A percentile compares a stretch with the other conserved stretches of the same genome.
Conservation (phyloP, 2,113 vertebrate genomes). For the Passer montanus region DNA sequence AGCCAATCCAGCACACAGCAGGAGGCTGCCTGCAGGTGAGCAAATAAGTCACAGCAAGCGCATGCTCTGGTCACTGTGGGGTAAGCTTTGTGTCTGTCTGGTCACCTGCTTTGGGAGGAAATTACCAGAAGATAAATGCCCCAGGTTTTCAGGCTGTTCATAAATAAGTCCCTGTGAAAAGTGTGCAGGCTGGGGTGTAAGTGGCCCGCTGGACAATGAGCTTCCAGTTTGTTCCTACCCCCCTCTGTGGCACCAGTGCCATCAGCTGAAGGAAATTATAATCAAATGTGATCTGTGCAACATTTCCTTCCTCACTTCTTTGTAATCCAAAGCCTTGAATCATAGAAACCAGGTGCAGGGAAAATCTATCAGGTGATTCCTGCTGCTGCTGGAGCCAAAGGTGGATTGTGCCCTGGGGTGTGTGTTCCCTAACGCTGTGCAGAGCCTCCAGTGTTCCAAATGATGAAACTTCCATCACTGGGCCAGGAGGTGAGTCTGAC, state of each 20-base stretch:
- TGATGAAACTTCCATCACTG: background rate
- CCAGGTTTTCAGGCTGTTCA: background rate
- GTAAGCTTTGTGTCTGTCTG: background rate
- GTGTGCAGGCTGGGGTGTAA: accelerated
- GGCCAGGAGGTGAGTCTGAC: background rate
- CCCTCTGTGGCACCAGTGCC: background rate
- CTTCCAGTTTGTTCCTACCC: background rate
- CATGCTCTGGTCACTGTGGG: background rate
- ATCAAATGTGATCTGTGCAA: background rate
- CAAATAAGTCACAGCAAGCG: background rate
- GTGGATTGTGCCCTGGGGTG: background rate
- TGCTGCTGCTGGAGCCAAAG: background rate
- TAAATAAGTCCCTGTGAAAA: background rate
- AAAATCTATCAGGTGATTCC: background rate
- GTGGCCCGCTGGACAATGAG: accelerated
- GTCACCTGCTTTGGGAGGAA: background rate
- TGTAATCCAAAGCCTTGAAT: background rate
- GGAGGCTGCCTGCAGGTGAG: background rate
- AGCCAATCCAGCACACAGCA: background rate
- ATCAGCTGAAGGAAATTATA: background rate
- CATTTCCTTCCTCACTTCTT: background rate
- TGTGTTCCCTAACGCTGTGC: background rate
- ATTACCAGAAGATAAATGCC: background rate
- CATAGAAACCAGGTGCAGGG: background rate
- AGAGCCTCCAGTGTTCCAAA: background rate